Evolutionary conservation across 2,888 invertebrate genomes (phyloP), one percentile per base, ranked within the genome.

Genomic region (Phortica okadai): DNA sequence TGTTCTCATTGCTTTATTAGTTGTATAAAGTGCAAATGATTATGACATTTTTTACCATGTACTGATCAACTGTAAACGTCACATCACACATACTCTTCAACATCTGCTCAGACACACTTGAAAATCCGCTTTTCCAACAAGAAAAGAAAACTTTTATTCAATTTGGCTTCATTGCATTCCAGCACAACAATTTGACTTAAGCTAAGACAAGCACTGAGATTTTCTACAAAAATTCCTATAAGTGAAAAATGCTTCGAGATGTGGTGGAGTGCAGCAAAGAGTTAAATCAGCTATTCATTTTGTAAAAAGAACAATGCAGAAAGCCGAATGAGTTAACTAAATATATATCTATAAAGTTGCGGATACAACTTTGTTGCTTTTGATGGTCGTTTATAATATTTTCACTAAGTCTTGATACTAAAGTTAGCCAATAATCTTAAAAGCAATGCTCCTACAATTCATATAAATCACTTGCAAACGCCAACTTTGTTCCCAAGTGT

Each of bases 381-480:
- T 21, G 0, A 21, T 21, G 21, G 21, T 21, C 21, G 21, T 21
- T 21, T 21, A 21, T 21, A 21, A 21, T 21, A 21, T 21, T 21
- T 21, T 0, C 21, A 21, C 21, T 21, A 21, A 33, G 33, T 33
- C 33, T 33, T 33, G 1, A 33, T 33, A 33, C 33, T 33, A 1
- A 33, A 33, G 33, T 33, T 33, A 33, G 4, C 33, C 33, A 33
- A 33, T 33, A 33, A 33, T 33, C 33, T 33, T 33, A 33, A 33
- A 33, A 33, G 33, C 33, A 33, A 33, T 33, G 2, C 33, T 33
- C 33, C 33, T 33, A 0, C 33, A n/a, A 41, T 25, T 25, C 25
- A 44, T 50, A 72, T 74, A 67, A 78, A 74, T 79, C 78, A 80
- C 76, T 78, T 77, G 64, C 25, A 3, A 16, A n/a, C n/a, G 42